These are phyloP conservation scores for Fabriciana adippe DNA, from an alignment of 2,888 invertebrate genomes.

Conservation along the genomic window DNA sequence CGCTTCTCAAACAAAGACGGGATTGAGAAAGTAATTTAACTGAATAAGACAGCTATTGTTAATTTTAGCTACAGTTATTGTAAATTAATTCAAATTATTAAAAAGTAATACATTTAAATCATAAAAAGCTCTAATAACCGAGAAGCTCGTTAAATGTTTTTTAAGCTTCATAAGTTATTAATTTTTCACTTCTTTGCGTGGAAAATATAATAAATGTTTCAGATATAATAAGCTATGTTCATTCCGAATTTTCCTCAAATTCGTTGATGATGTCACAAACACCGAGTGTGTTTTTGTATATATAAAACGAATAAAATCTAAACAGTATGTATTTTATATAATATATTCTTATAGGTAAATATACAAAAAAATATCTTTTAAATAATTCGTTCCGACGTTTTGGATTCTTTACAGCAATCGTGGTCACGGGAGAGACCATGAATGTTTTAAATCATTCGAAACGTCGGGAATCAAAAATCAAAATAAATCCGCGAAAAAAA, in stretches of 20 bases:
- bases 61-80: not conserved
- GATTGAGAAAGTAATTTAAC: not conserved
- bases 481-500: too few species aligned
- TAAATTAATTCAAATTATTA: not conserved
- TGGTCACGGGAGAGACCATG: too few species aligned
- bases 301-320: too few species aligned
- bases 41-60: not conserved
- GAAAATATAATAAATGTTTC: not conserved
- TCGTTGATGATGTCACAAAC: too few species aligned
- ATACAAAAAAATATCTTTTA: slow-evolving; percentile 85
- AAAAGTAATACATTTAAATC: not conserved
- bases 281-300: too few species aligned
- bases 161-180: slow-evolving; percentile 8
- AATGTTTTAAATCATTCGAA: too few species aligned
- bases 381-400: slow-evolving; percentile 51
- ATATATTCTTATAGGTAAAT: not conserved
- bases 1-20: not conserved
- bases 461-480: too few species aligned
- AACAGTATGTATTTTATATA: too few species aligned
- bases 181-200: not conserved
- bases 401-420: too few species aligned
- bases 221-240: not conserved
- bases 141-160: not conserved
- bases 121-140: slow-evolving; percentile 4
- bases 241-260: too few species aligned